Conservation (phyloP, 1,140 invertebrate species). For the Sitophilus oryzae region DNA sequence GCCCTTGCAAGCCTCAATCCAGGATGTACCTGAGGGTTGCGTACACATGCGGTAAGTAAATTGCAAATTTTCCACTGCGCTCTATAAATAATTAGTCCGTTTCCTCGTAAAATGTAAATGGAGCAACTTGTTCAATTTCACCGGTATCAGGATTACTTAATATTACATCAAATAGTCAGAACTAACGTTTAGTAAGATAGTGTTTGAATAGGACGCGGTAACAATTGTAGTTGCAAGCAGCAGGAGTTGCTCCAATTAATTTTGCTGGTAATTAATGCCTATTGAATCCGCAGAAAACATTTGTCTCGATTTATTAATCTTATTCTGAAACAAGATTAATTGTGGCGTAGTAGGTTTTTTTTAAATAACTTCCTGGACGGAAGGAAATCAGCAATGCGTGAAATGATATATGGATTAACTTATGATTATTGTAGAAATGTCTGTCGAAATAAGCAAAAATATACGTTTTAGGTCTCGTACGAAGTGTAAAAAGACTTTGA, state of each 20-base stretch:
- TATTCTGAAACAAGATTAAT: neutral
- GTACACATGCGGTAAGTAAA: constrained; percentile 86
- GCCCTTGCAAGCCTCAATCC: constrained; percentile 75
- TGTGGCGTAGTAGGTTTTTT: too few relatives aligned
- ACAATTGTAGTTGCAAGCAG: neutral
- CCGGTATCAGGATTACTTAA: neutral
- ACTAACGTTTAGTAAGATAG: neutral
- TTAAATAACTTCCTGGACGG: neutral
- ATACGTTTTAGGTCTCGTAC: neutral
- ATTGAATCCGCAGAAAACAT: neutral
- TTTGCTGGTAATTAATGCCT: neutral
- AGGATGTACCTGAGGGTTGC: constrained; percentile 87
- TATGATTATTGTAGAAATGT: neutral
- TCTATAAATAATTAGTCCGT: too few relatives aligned
- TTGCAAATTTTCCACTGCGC: too few relatives aligned
- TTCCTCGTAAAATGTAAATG: neutral
- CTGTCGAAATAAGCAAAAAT: neutral
- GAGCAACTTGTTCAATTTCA: neutral
- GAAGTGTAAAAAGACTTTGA: neutral
- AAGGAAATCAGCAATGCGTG: neutral
- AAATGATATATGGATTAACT: neutral
- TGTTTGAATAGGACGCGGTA: neutral
- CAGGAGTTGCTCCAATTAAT: neutral
- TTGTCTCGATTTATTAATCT: neutral
- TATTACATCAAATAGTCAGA: neutral